Percentiles rank a stretch among this genome's conserved stretches.
Evolutionary conservation across 35 echinoderm and acorn worm genomes (phyloP).

Genomic region (Holothuria glaberrima): DNA sequence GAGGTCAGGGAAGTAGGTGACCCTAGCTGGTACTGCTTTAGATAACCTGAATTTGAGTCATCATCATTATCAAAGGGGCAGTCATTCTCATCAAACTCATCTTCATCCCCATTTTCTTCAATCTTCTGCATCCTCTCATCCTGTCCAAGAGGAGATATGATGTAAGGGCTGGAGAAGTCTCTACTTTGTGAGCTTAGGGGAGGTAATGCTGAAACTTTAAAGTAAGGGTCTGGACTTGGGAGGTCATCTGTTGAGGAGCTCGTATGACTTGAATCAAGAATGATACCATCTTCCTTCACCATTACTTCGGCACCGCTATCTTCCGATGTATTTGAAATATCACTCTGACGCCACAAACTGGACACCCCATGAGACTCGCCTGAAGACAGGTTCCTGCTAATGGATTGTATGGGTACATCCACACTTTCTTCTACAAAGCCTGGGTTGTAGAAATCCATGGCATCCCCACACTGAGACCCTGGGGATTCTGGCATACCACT

Average conservation of each 20-base stretch:
- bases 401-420: neutral
- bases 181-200: no score
- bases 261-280: neutral
- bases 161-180: no score
- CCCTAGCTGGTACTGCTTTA: no score
- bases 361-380: neutral
- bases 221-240: neutral
- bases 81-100: no score
- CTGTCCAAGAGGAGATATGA: no score
- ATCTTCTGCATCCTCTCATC: no score
- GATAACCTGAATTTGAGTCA: no score
- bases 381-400: neutral
- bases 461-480: neutral
- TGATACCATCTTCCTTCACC: neutral
- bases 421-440: neutral
- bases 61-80: no score
- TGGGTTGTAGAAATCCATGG: neutral
- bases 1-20: no score
- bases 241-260: neutral
- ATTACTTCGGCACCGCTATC: neutral
- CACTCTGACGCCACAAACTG: neutral
- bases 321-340: neutral
- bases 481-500: conserved; percentile 28
- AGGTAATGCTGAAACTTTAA: neutral
- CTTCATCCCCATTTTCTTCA: no score